Evolutionary conservation across 2,888 invertebrate genomes (phyloP), one percentile per base, ranked within the genome.

Genomic region (Drosophila buzzatii): DNA sequence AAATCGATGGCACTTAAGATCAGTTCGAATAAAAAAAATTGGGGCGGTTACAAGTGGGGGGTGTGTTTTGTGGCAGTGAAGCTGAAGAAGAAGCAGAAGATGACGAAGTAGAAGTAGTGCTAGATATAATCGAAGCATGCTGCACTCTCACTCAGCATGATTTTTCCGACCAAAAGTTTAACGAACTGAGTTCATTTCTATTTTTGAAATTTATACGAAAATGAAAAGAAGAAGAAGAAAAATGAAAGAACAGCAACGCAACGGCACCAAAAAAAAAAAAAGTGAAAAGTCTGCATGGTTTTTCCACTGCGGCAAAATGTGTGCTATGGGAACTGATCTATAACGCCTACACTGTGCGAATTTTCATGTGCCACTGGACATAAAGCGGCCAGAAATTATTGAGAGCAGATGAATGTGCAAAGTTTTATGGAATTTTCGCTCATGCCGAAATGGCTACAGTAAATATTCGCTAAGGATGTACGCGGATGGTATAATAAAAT

Each of bases 111-210:
- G 39, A 20, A 53, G 37, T 14, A 16, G 41, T 12, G 18, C 23
- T 14, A 41, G 33, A 27, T 49, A 57, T 67, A 75, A 69, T 80
- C 67, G 71, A 71, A 79, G 75, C 85, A 75, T 51, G 67, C 62
- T 64, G 83, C 87, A 66, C 58, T 77, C 77, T 61, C 81, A 70
- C 77, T 61, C 81, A 70, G 72, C 84, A 78, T 84, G 89, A 70
- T 81, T 75, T 82, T 76, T 74, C 81, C 81, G 78, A 82, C 63
- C 85, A 73, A 89, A 92, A 92, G 92, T 92, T 92, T 93, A 92
- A 93, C 93, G 92, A 92, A 93, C 93, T 92, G 93, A 93, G 93
- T 92, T 92, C 92, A 92, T 93, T 92, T 92, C 92, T 92, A 92
- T 92, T 93, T 92, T 93, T 92, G 92, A 92, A 92, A 92, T 79